Base-by-base conservation (phyloP, 2,113 vertebrate species). In the Labeo rohita region DNA sequence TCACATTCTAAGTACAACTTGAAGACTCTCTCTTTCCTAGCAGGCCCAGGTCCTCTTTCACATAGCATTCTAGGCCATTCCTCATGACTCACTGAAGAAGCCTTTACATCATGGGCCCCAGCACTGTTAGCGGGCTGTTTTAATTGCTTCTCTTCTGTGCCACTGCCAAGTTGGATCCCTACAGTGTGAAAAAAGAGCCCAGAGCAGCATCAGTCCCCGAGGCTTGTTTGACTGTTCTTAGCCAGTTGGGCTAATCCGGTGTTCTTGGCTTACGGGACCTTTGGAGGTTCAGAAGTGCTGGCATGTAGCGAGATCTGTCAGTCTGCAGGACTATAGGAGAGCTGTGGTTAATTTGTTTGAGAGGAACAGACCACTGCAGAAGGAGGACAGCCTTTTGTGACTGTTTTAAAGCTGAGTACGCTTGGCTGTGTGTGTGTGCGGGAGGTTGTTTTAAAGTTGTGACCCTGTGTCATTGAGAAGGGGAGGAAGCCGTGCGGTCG, bases 301-400 rank as follows among this genome's bases (percentile, higher is more conserved):
- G 93, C 94, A 94, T 90, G 89, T 91, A 91, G 89, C 75, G 90
- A 87, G 86, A 94, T 88, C 92, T 93, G 94, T 95, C 93, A 93
- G 90, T 89, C 89, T 82, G 84, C 73, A 85, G 89, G 87, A 92
- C 92, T 91, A 90, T 89, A 88, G 92, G 91, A 93, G 92, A 93
- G 91, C 93, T 93, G 92, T 92, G 92, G 90, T 93, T 93, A 88
- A 94, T 94, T 93, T 93, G 92, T 90, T 89, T 90, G 90, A 91
- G 92, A 63, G 80, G 78, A 87, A 83, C 81, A 54, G 91, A 92
- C 94, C 90, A 90, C 90, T 88, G 85, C 87, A 87, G 85, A 91
- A 87, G 50, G 79, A 89, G 88, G 61, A 76, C 80, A 45, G 77
- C 72, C 84, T 81, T 88, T 89, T 89, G 86, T 87, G 66, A 12